Conservation (phyloP, 2,888 invertebrate genomes). For the Baccha elongata region DNA sequence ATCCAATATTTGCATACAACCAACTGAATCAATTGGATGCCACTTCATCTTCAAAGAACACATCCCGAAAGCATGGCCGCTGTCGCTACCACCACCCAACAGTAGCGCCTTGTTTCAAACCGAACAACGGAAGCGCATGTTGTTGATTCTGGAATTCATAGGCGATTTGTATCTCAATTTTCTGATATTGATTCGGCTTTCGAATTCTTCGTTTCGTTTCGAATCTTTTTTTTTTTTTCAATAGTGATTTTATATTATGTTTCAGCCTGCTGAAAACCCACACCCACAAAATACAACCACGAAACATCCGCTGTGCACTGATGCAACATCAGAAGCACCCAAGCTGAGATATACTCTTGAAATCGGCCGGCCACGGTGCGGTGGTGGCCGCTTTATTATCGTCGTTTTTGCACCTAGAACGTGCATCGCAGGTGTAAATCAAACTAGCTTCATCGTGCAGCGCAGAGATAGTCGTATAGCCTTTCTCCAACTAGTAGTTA, state of each 20-base stretch:
- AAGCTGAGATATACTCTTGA: constrained; percentile 51
- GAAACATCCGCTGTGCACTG: constrained; percentile 45
- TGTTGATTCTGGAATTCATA: constrained; percentile 49
- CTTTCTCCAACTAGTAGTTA: constrained; percentile 65
- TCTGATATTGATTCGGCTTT: constrained; percentile 70
- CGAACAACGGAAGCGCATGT: constrained; percentile 37
- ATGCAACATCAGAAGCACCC: constrained; percentile 29
- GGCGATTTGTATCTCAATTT: constrained; percentile 72
- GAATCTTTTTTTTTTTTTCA: constrained; percentile 6
- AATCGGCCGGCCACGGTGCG: constrained; percentile 32
- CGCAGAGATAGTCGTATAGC: constrained; percentile 35
- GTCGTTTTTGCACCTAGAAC: constrained; percentile 69
- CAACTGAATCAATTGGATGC: constrained; percentile 63
- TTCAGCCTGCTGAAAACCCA: constrained; percentile 6
- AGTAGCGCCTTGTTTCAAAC: constrained; percentile 3
- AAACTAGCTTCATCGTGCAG: constrained; percentile 69
- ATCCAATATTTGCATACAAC: constrained; percentile 52
- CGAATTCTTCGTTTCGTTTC: constrained; percentile 56
- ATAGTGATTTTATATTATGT: constrained; percentile 8
- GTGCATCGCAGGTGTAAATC: constrained; percentile 73
- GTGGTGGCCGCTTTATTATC: constrained; percentile 49
- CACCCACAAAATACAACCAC: constrained; percentile 8
- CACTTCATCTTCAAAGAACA: constrained; percentile 67
- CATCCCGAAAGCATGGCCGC: constrained; percentile 41
- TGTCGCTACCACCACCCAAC: not conserved